Evolutionary conservation across 2,113 vertebrate genomes (phyloP).

Genomic region (Catharus minimus): DNA sequence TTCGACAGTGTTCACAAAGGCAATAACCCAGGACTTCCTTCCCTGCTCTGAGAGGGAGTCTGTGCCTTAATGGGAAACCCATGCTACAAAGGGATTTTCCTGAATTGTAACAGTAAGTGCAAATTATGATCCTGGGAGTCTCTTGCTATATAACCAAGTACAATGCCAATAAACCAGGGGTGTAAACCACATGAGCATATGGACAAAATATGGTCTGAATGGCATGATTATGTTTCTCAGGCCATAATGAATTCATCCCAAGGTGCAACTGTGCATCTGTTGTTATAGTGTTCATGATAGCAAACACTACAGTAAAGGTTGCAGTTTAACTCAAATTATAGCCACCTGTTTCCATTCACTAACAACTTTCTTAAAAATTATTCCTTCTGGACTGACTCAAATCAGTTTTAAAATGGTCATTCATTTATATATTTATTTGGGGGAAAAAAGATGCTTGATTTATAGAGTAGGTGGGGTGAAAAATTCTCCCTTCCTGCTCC

Average conservation of each 20-base stretch:
- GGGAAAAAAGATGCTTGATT: not conserved
- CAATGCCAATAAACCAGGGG: conserved; percentile 67
- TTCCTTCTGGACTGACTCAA: conserved; percentile 36
- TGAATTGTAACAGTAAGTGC: conserved; percentile 48
- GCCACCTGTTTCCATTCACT: conserved; percentile 40
- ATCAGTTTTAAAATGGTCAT: not conserved
- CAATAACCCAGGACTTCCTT: not conserved
- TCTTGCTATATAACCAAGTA: conserved; percentile 53
- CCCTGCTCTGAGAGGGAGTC: not conserved
- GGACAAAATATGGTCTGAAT: conserved; percentile 72
- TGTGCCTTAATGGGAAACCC: not conserved
- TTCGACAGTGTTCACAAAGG: not conserved
- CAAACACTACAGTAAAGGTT: conserved; percentile 50
- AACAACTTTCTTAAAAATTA: conserved; percentile 61
- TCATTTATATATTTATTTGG: not conserved
- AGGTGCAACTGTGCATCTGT: conserved; percentile 72
- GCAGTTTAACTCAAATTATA: conserved; percentile 49
- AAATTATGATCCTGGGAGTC: conserved; percentile 67
- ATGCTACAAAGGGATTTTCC: conserved; percentile 17
- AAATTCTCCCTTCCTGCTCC: not conserved
- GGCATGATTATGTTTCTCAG: conserved; percentile 67
- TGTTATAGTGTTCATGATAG: conserved; percentile 50
- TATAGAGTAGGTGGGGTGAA: not conserved
- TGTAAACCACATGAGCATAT: conserved; percentile 72
- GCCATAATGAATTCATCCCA: conserved; percentile 72